A percentile compares a stretch with the other conserved stretches of the same genome.
Conservation (phyloP, 2,797 vertebrate genomes). For the Cyclopterus lumpus region DNA sequence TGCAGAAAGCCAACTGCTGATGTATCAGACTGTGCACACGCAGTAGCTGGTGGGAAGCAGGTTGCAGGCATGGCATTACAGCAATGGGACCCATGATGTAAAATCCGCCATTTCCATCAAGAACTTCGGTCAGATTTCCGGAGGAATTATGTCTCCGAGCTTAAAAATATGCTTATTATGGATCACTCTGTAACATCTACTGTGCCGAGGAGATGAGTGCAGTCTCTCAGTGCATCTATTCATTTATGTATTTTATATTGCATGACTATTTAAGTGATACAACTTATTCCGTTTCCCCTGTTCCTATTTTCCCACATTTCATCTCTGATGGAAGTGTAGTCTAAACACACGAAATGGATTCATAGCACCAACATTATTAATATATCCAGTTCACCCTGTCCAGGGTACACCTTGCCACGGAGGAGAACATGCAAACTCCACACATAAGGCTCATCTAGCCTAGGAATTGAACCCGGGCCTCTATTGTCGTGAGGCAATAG, state of each 20-base stretch:
- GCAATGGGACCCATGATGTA: neutral
- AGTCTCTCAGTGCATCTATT: neutral
- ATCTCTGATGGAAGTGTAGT: too few species aligned
- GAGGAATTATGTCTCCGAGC: neutral
- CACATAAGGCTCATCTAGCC: too few species aligned
- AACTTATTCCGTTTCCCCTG: neutral
- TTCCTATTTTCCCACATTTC: neutral
- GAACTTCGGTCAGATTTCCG: neutral
- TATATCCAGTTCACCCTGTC: neutral
- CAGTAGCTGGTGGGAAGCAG: neutral
- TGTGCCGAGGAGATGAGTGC: neutral
- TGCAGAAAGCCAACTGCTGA: neutral
- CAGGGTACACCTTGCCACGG: too few species aligned
- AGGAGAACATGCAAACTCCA: too few species aligned
- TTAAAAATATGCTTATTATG: neutral
- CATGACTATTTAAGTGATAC: neutral
- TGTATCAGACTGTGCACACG: neutral
- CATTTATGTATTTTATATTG: neutral
- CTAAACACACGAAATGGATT: neutral
- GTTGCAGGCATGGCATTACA: neutral
- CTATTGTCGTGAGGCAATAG: neutral
- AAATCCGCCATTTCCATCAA: neutral
- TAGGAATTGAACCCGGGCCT: neutral
- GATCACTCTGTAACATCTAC: neutral
- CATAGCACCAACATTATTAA: slow-evolving; percentile 1